A percentile compares a stretch with the other conserved stretches of the same genome.
phyloP scores from a whole-genome alignment of 2,113 vertebrate species.

The Alosa alosa region DNA sequence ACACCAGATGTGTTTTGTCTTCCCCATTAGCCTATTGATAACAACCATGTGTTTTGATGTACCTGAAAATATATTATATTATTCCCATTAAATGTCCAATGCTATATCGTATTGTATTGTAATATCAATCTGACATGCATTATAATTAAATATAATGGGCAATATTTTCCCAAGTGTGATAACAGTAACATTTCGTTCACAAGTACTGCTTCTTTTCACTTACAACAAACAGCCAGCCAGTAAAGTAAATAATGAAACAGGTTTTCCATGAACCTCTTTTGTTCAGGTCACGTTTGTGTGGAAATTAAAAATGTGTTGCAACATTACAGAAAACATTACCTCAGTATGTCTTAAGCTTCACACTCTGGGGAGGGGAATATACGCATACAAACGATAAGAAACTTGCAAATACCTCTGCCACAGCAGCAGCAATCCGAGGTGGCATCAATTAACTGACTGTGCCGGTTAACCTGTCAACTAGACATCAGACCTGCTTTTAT shows the following conservation, averaged over 20 bases:
- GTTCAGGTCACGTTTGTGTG: constrained; percentile 44
- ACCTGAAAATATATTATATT: too few relatives aligned
- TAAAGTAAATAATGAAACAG: neutral
- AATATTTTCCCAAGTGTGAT: too few relatives aligned
- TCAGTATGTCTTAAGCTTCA: constrained; percentile 43
- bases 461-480: constrained; percentile 73
- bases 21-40: too few relatives aligned
- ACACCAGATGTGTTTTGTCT: too few relatives aligned
- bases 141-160: too few relatives aligned
- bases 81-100: too few relatives aligned
- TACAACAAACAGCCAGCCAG: neutral
- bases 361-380: constrained; percentile 54
- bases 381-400: constrained; percentile 53
- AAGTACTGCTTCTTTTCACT: neutral
- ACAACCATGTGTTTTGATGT: too few relatives aligned
- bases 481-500: constrained; percentile 72
- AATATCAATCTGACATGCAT: too few relatives aligned
- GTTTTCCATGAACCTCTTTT: neutral
- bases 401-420: constrained; percentile 61
- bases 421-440: constrained; percentile 57
- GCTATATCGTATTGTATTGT: too few relatives aligned
- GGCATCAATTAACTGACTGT: constrained; percentile 72
- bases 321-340: constrained; percentile 44
- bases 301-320: constrained; percentile 44
- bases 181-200: neutral